Conservation (phyloP, 2,888 invertebrate genomes). For the Geophilus truncorum region DNA sequence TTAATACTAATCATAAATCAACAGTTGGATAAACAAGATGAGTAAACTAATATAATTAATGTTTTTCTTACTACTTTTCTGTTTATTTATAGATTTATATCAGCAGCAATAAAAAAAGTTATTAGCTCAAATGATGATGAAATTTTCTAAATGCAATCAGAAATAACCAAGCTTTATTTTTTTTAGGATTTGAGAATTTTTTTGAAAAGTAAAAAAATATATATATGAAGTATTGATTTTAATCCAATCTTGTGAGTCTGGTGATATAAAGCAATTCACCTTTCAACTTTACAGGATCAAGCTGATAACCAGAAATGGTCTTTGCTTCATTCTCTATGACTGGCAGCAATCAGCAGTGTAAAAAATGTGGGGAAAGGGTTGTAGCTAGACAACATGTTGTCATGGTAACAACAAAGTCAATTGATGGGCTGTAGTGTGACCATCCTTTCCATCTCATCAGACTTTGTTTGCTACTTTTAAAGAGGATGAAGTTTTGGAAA, state of each 20-base stretch:
- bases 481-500: background rate
- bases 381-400: no score
- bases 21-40: background rate
- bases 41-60: background rate
- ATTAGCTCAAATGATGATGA: background rate
- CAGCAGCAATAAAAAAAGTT: background rate
- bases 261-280: background rate
- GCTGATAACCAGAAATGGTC: background rate
- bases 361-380: no score
- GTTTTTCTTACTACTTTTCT: background rate
- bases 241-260: no score
- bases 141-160: no score
- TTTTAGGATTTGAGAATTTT: no score
- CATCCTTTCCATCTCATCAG: background rate
- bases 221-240: no score
- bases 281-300: background rate
- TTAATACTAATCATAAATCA: background rate
- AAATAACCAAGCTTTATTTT: background rate
- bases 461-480: background rate
- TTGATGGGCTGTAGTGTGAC: background rate
- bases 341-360: no score
- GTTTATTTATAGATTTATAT: background rate
- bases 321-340: background rate
- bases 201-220: no score
- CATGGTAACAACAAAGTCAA: background rate